Conservation (phyloP, 1,140 invertebrate genomes). For the Charaxes varanes region DNA sequence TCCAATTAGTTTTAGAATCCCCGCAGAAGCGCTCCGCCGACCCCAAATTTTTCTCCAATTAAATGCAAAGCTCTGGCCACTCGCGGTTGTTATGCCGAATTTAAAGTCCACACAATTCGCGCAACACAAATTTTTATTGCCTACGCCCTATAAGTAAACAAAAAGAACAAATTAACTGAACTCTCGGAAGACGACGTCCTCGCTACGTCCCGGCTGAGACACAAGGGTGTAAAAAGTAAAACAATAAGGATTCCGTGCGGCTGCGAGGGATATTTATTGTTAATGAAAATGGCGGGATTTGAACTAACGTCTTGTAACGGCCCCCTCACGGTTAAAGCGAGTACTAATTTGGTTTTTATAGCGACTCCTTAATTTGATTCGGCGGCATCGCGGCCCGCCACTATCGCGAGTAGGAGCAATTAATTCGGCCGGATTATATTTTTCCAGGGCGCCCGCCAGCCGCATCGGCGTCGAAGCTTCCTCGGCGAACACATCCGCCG, state of each 20-base stretch:
- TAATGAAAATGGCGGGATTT: slow-evolving; percentile 75
- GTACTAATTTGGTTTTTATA: slow-evolving; percentile 76
- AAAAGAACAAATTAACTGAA: slow-evolving; percentile 67
- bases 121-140: slow-evolving; percentile 74
- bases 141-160: slow-evolving; percentile 64
- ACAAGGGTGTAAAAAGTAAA: slow-evolving; percentile 74
- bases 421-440: slow-evolving; percentile 75
- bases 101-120: slow-evolving; percentile 71
- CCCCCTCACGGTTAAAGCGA: slow-evolving; percentile 73
- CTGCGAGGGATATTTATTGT: slow-evolving; percentile 73
- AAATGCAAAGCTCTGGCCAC: slow-evolving; percentile 66
- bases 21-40: slow-evolving; percentile 64
- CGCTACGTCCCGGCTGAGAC: slow-evolving; percentile 52
- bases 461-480: slow-evolving; percentile 31
- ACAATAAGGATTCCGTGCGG: slow-evolving; percentile 70
- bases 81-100: slow-evolving; percentile 64
- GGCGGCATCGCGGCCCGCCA: slow-evolving; percentile 69
- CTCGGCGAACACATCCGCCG: slow-evolving; percentile 30
- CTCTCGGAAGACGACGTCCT: slow-evolving; percentile 49
- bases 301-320: slow-evolving; percentile 75
- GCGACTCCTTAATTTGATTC: slow-evolving; percentile 75
- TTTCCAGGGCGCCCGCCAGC: slow-evolving; percentile 54
- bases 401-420: slow-evolving; percentile 71
- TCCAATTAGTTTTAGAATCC: slow-evolving; percentile 71
- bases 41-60: slow-evolving; percentile 71